phyloP scores from a whole-genome alignment of 2,113 vertebrate species.

The Melanotaenia duboulayi region DNA sequence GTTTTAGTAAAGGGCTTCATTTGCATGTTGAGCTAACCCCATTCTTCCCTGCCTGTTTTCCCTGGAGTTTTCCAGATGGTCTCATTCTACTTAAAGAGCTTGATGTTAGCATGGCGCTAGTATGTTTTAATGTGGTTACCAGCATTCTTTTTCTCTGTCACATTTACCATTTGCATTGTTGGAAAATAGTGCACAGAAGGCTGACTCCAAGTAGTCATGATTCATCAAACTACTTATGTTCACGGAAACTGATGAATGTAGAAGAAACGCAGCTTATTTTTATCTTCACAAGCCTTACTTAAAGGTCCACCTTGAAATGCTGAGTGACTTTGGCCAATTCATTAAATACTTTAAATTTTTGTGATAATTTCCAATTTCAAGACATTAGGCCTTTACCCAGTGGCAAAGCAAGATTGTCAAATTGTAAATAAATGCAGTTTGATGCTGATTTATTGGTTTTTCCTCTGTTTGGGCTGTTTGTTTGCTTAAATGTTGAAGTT shows the following conservation, averaged over 20 bases:
- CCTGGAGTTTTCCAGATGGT: conserved; percentile 27
- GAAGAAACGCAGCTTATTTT: neutral
- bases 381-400: too few species aligned
- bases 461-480: too few species aligned
- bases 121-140: too few species aligned
- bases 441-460: too few species aligned
- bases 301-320: rapidly evolving
- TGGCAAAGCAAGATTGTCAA: too few species aligned
- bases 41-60: neutral
- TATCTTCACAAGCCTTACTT: neutral
- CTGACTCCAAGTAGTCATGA: too few species aligned
- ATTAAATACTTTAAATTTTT: neutral
- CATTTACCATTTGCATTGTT: too few species aligned
- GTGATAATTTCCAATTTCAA: neutral
- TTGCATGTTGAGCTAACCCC: conserved; percentile 52
- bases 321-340: rapidly evolving
- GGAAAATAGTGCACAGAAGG: neutral
- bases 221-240: too few species aligned
- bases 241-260: neutral
- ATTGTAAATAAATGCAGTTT: too few species aligned
- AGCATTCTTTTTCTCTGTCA: too few species aligned
- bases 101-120: neutral
- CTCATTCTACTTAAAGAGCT: conserved; percentile 1
- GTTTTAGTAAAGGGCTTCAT: conserved; percentile 15
- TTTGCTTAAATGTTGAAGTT: too few species aligned